Evolutionary conservation across 1,140 invertebrate species (phyloP).

Genomic region (Anoplolepis gracilipes): DNA sequence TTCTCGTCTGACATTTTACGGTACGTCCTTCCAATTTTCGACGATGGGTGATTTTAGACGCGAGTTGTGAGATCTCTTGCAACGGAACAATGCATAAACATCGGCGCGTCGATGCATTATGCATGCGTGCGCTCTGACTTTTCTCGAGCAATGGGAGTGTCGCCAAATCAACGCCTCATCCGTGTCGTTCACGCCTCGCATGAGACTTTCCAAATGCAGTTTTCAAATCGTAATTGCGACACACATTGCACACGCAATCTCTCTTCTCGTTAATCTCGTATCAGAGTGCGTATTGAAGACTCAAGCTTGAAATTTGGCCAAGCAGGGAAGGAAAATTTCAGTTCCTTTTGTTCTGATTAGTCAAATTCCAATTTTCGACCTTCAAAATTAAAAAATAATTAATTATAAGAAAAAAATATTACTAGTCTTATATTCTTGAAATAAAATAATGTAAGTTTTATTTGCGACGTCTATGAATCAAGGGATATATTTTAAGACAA

Average conservation of each 20-base stretch:
- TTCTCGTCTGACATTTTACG: slow-evolving; percentile 34
- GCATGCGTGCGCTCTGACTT: slow-evolving; percentile 75
- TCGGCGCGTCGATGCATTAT: slow-evolving; percentile 79
- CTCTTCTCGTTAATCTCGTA: background rate
- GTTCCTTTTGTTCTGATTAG: too few relatives aligned
- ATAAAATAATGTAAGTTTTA: too few relatives aligned
- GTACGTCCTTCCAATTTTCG: slow-evolving; percentile 40
- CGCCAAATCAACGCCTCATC: slow-evolving; percentile 82
- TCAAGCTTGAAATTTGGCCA: too few relatives aligned
- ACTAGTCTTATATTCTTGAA: too few relatives aligned
- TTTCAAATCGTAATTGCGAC: slow-evolving; percentile 70
- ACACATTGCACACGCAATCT: slow-evolving; percentile 30
- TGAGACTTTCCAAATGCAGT: slow-evolving; percentile 60
- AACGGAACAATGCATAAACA: slow-evolving; percentile 77
- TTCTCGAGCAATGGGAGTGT: slow-evolving; percentile 80
- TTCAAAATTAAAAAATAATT: too few relatives aligned
- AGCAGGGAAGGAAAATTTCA: too few relatives aligned
- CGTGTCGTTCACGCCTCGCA: slow-evolving; percentile 80
- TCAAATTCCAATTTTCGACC: too few relatives aligned
- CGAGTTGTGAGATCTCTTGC: slow-evolving; percentile 33
- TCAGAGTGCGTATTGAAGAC: too few relatives aligned
- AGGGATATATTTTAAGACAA: too few relatives aligned
- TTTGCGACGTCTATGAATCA: too few relatives aligned
- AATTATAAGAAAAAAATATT: too few relatives aligned
- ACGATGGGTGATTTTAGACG: background rate